Percentiles rank a stretch among this genome's conserved stretches.
Evolutionary conservation across 2,888 invertebrate species (phyloP).

Genomic region (Pollenia labialis): DNA sequence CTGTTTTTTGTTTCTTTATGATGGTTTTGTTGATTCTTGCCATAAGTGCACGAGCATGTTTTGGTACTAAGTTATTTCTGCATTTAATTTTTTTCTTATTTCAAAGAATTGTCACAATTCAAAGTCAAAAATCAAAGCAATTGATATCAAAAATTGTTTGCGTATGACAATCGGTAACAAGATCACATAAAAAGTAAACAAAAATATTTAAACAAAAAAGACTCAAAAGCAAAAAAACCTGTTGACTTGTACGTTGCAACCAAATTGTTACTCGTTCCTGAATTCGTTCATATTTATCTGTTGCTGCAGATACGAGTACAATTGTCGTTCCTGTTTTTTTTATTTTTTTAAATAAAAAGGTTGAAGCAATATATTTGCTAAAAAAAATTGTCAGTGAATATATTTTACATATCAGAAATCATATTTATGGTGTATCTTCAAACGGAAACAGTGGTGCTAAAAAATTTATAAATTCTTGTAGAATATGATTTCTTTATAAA

Average conservation of each 20-base stretch:
- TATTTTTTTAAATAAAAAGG: no score
- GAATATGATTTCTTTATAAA: not conserved
- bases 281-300: slow-evolving; percentile 21
- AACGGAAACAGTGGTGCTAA: not conserved
- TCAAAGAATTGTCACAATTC: slow-evolving; percentile 81
- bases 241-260: slow-evolving; percentile 42
- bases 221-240: slow-evolving; percentile 60
- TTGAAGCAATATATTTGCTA: no score
- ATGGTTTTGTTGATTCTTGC: slow-evolving; percentile 13
- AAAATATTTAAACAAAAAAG: slow-evolving; percentile 17
- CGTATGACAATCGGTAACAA: slow-evolving; percentile 81
- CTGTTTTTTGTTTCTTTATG: slow-evolving; percentile 40
- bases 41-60: slow-evolving; percentile 8
- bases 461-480: not conserved
- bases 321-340: slow-evolving; percentile 32
- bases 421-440: slow-evolving; percentile 58
- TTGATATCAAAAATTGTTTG: slow-evolving; percentile 73
- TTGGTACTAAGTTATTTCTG: slow-evolving; percentile 24
- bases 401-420: slow-evolving; percentile 67
- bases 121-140: slow-evolving; percentile 80
- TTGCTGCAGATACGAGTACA: slow-evolving; percentile 36
- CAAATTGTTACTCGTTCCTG: slow-evolving; percentile 33
- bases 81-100: slow-evolving; percentile 71
- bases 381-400: not conserved
- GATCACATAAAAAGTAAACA: slow-evolving; percentile 76